Evolutionary conservation across 1,140 invertebrate genomes (phyloP).

Genomic region (Drosophila ironensis): DNA sequence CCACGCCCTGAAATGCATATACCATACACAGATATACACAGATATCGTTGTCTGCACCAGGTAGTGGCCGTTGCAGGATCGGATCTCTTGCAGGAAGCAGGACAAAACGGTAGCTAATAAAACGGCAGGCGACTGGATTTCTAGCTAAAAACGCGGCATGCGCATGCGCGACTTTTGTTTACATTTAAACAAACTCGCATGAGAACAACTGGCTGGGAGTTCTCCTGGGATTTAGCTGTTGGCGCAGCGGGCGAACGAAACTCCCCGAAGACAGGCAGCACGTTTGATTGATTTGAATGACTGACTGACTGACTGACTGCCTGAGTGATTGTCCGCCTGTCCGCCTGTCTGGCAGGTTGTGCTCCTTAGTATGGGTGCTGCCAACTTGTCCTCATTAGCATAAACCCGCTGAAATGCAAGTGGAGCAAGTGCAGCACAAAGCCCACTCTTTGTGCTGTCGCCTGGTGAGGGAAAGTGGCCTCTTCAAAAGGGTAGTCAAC

Average conservation of each 20-base stretch:
- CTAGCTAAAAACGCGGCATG: conserved; percentile 34
- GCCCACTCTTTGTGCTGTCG: conserved; percentile 55
- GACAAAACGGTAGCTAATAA: conserved; percentile 70
- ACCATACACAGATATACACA: conserved; percentile 6
- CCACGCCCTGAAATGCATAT: conserved; percentile 38
- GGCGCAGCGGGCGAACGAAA: conserved; percentile 54
- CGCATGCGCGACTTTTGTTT: conserved; percentile 55
- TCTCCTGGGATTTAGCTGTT: conserved; percentile 30
- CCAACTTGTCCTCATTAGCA: conserved; percentile 73
- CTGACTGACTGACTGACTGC: conserved; percentile 4
- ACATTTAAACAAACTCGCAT: conserved; percentile 67
- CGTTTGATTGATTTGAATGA: conserved; percentile 72
- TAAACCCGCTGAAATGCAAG: conserved; percentile 70
- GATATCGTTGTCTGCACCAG: no score
- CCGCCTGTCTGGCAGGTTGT: no score
- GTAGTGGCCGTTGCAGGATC: conserved; percentile 25
- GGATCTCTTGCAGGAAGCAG: conserved; percentile 3
- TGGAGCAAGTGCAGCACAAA: conserved; percentile 72
- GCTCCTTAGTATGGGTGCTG: no score
- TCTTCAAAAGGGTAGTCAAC: conserved; percentile 40
- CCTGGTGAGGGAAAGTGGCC: conserved; percentile 58
- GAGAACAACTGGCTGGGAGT: conserved; percentile 10
- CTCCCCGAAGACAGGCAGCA: conserved; percentile 50
- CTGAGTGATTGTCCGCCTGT: background rate
- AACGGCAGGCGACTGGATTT: conserved; percentile 52